phyloP scores from a whole-genome alignment of 2,797 vertebrate genomes.

The Enteromius trimaculatus region DNA sequence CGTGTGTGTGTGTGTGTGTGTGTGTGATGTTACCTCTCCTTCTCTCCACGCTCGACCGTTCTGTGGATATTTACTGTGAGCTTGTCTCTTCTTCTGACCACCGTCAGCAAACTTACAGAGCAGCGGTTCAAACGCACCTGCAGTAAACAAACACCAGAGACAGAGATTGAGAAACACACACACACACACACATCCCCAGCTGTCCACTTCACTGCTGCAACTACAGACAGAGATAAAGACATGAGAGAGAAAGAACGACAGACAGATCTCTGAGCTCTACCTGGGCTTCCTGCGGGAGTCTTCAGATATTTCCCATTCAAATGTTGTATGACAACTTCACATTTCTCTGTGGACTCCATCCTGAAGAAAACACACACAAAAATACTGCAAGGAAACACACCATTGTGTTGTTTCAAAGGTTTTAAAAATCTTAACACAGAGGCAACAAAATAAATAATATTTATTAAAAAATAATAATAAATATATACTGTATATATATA shows the following conservation, averaged over 20 bases:
- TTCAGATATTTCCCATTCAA: constrained; percentile 88
- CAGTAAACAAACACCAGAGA: constrained; percentile 66
- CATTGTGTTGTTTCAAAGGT: not conserved
- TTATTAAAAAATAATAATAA: too few species aligned
- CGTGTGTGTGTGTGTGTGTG: not conserved
- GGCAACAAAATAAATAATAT: too few species aligned
- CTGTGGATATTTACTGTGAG: constrained; percentile 97
- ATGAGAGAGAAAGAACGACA: not conserved
- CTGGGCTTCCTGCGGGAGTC: constrained; percentile 83
- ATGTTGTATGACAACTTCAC: constrained; percentile 65
- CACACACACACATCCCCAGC: not conserved
- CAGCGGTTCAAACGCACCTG: constrained; percentile 95
- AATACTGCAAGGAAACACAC: not conserved
- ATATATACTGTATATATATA: too few species aligned
- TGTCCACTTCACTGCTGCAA: not conserved
- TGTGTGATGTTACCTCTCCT: constrained; percentile 67
- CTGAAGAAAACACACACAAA: constrained; percentile 25
- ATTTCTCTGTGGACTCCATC: constrained; percentile 24
- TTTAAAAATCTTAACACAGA: not conserved
- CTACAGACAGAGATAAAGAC: not conserved
- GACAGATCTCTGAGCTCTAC: constrained; percentile 56
- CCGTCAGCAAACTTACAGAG: constrained; percentile 96
- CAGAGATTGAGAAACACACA: not conserved
- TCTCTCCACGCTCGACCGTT: constrained; percentile 96
- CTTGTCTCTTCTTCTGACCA: constrained; percentile 76